Evolutionary conservation across 1,140 invertebrate genomes (phyloP).

Genomic region (Callitettix versicolor): DNA sequence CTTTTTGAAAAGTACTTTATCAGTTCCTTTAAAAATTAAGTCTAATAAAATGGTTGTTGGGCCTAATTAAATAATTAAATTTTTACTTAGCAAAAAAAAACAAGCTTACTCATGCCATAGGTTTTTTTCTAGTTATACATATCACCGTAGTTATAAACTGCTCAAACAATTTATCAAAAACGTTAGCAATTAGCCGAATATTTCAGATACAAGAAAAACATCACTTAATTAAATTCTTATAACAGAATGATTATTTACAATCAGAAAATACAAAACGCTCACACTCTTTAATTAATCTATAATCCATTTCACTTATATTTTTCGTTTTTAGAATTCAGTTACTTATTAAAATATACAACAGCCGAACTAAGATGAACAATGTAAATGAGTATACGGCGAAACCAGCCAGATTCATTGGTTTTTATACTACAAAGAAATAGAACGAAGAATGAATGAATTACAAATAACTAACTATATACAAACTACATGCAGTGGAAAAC

Average conservation of each 20-base stretch:
- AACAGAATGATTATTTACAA: neutral
- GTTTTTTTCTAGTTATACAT: too few species aligned
- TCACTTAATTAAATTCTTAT: neutral
- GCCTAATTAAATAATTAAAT: too few species aligned
- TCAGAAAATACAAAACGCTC: slow-evolving; percentile 7
- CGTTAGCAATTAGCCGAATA: neutral
- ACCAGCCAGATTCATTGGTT: slow-evolving; percentile 10
- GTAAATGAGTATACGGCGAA: slow-evolving; percentile 8
- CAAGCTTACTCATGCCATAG: too few species aligned
- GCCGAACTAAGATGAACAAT: neutral
- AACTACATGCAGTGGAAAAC: slow-evolving; percentile 7
- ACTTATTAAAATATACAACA: slow-evolving; percentile 14
- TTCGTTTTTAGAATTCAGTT: slow-evolving; percentile 10
- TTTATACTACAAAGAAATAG: slow-evolving; percentile 3
- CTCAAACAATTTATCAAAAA: neutral
- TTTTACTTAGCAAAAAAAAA: too few species aligned
- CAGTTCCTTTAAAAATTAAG: too few species aligned
- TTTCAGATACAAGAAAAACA: neutral
- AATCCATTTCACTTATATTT: neutral
- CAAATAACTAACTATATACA: neutral
- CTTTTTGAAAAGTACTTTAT: too few species aligned
- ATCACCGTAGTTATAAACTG: too few species aligned
- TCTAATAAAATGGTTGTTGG: too few species aligned
- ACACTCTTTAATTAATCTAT: slow-evolving; percentile 7
- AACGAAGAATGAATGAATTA: neutral